A percentile compares a stretch with the other conserved stretches of the same genome.
Evolutionary conservation across 1,140 invertebrate species (phyloP).

Genomic region (Camponotus floridanus): DNA sequence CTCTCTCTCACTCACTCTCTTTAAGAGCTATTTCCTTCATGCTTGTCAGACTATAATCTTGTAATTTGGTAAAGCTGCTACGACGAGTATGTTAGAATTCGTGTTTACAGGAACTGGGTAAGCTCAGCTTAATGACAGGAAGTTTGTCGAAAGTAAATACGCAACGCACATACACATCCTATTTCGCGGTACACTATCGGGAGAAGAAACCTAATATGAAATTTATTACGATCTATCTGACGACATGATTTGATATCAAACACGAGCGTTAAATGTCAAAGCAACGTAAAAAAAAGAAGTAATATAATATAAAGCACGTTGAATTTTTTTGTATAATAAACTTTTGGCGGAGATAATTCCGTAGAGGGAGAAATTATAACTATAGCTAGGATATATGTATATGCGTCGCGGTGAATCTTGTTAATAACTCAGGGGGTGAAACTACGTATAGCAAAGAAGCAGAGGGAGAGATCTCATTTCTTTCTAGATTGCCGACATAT

Average conservation of each 20-base stretch:
- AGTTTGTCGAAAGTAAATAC: slow-evolving; percentile 53
- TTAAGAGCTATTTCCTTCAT: not conserved
- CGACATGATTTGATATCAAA: not conserved
- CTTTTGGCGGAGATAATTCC: slow-evolving; percentile 16
- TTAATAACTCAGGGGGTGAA: slow-evolving; percentile 15
- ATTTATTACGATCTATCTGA: slow-evolving; percentile 18
- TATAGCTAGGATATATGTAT: not conserved
- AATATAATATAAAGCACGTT: not conserved
- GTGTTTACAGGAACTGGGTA: slow-evolving; percentile 29
- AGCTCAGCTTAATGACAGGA: slow-evolving; percentile 43
- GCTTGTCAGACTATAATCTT: slow-evolving; percentile 37
- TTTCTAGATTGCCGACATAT: slow-evolving; percentile 17
- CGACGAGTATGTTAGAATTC: slow-evolving; percentile 39
- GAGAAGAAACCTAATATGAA: slow-evolving; percentile 24
- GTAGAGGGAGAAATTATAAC: slow-evolving; percentile 13
- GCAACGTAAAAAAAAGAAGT: not conserved
- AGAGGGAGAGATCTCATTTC: not conserved
- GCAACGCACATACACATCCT: not conserved
- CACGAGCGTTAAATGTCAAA: not conserved
- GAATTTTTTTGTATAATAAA: not conserved
- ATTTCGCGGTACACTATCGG: not conserved
- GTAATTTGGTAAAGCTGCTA: slow-evolving; percentile 49
- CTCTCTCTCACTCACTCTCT: too few relatives aligned
- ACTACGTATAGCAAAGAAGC: not conserved
- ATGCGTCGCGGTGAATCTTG: not conserved